Evolutionary conservation across 2,888 invertebrate species (phyloP), one percentile per base, ranked within the genome.

Genomic region (Parascotia fuliginaria): DNA sequence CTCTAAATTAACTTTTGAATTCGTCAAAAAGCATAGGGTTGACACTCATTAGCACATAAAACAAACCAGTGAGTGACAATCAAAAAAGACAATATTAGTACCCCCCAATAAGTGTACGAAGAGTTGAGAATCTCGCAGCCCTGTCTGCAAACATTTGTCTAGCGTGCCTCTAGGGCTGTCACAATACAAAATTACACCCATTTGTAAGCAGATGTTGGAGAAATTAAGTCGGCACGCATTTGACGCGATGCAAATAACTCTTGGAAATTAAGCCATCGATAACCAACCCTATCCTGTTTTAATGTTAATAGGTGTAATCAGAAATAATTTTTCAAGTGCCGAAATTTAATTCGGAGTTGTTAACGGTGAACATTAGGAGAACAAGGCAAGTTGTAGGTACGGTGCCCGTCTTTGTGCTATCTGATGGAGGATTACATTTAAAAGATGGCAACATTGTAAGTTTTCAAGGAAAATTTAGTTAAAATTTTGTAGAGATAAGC

Each of bases 251-350:
- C 84, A 83, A 84, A 89, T 90, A 85, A 85, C 79, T 87, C 84
- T 75, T 78, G 83, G 80, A 85, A 89, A 91, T 91, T 81, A 88
- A 87, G 82, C 79, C 85, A 88, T 90, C 83, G 87, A 88, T 89
- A 84, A 78, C 78, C 68, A 70, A 66, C 65, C 64, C 65, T 59
- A 63, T 63, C 58, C 54, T 58, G 51, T 42, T 40, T 55, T 59
- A 63, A 58, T 60, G 63, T 68, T 68, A 59, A 68, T 68, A 68
- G 69, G 41, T 38, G 52, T 51, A 64, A 69, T 68, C 69, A 61
- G 64, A 68, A 56, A 64, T 61, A 58, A 66, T 68, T 68, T 68
- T 68, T 68, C 68, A 68, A 69, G 59, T 65, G 54, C 69, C 46
- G 14, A 54, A 68, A 65, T 68, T 68, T 66, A 66, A 68, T 68